phyloP scores from a whole-genome alignment of 2,888 invertebrate species.

The Esperia sulphurella region DNA sequence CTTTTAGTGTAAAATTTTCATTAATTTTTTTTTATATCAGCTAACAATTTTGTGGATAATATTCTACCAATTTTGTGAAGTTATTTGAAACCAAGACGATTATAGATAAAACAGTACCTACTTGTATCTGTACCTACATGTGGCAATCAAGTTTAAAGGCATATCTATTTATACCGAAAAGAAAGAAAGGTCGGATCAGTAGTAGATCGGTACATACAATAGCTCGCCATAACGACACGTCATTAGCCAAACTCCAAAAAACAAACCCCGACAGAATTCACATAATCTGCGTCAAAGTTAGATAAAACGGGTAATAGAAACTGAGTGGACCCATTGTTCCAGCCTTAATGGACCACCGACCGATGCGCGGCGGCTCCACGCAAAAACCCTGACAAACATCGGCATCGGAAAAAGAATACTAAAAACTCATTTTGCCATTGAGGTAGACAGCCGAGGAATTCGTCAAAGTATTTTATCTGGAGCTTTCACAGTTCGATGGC shows the following conservation, averaged over 20 bases:
- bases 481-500: conserved; percentile 71
- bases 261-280: conserved; percentile 54
- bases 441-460: conserved; percentile 63
- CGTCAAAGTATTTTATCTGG: conserved; percentile 70
- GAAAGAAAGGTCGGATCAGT: too few relatives aligned
- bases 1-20: too few relatives aligned
- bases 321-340: conserved; percentile 69
- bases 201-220: not conserved
- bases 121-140: too few relatives aligned
- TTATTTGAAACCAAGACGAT: not conserved
- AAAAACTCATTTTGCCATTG: conserved; percentile 68
- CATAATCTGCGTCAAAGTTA: conserved; percentile 70
- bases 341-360: conserved; percentile 72
- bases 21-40: too few relatives aligned
- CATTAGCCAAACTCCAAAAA: conserved; percentile 39
- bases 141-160: too few relatives aligned
- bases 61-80: not conserved
- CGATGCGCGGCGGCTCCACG: conserved; percentile 50
- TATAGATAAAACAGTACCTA: not conserved
- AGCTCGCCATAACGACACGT: conserved; percentile 30
- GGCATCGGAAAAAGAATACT: conserved; percentile 57
- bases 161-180: too few relatives aligned
- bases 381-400: conserved; percentile 61
- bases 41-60: too few relatives aligned
- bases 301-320: conserved; percentile 71